Base-by-base conservation (phyloP, 64 coral and sea anemone species). In the Pachyseris speciosa region DNA sequence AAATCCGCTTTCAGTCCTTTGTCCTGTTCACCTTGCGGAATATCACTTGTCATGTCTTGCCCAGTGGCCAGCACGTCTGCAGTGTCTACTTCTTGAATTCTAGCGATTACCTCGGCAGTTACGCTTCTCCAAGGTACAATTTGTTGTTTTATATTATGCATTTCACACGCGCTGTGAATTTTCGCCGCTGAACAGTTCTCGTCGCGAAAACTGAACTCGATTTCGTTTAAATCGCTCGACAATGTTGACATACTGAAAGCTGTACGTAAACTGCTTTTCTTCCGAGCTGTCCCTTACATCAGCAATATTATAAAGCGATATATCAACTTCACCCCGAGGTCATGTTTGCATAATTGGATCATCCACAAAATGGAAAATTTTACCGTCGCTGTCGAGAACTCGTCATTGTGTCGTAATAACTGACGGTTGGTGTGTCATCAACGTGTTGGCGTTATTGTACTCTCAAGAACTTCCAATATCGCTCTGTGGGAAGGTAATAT, bases 141-240 rank as follows among this genome's bases (percentile, higher is more conserved):
- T 39, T 26, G 32, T 41, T 7, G 29, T 81, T 15, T 61, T 5
- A 1, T 37, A 61, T 57, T 8, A 9, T 52, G 48, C 53, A 81
- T 81, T 59, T 81, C 34, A 19, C 13, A 3, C 12, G 32, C 7
- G 22, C 1, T 3, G 49, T 52, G 4, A 40, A 19, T 28, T 10
- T 68, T 68, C 28, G 9, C 28, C 30, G 30, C 3, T 9, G 27
- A n/a, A 25, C 50, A 25, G 20, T 3, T 13, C 30, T 69, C 84
- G 11, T 88, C 84, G 19, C 41, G 12, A 83, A 93, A 71, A 42
- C 74, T 67, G 59, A 87, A 93, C 44, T 88, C 84, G 11, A 64
- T 81, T 33, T 93, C 91, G 78, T 77, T 93, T 44, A 88, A 75
- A 67, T 93, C 91, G 55, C 86, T 61, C 40, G 53, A 58, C 51